These are phyloP conservation scores for Drosophila incognita DNA, from an alignment of 2,888 invertebrate species.

Conservation along the genomic window DNA sequence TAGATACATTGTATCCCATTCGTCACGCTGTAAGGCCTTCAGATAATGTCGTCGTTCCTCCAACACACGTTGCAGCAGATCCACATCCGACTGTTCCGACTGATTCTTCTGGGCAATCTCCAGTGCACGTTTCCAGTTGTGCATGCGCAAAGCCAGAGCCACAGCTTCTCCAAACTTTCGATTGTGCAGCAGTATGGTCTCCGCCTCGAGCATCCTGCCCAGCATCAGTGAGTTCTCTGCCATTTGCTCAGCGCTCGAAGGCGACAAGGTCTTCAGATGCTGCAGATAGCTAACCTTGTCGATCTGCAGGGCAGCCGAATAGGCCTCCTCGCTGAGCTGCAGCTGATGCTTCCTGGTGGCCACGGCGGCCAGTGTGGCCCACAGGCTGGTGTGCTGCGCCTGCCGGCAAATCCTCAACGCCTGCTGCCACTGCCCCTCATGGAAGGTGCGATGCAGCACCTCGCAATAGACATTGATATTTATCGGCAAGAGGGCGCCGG, in stretches of 20 bases:
- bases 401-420: conserved; percentile 91
- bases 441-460: conserved; percentile 89
- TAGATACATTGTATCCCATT: conserved; percentile 81
- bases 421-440: conserved; percentile 92
- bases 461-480: conserved; percentile 84
- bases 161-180: conserved; percentile 82
- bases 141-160: conserved; percentile 83
- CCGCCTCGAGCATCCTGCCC: conserved; percentile 84
- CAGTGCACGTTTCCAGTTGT: conserved; percentile 83
- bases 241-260: conserved; percentile 84
- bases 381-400: conserved; percentile 88
- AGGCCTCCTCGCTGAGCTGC: conserved; percentile 97
- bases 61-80: conserved; percentile 75
- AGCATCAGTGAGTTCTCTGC: conserved; percentile 85
- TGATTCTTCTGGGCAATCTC: conserved; percentile 83
- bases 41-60: conserved; percentile 82
- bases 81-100: conserved; percentile 37
- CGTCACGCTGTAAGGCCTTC: conserved; percentile 79
- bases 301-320: conserved; percentile 94
- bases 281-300: conserved; percentile 95
- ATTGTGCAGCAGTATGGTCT: conserved; percentile 84
- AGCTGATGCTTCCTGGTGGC: conserved; percentile 94
- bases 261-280: conserved; percentile 89
- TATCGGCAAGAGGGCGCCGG: conserved; percentile 91
- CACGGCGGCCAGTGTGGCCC: conserved; percentile 97